Evolutionary conservation across 1,140 invertebrate species (phyloP), one percentile per base, ranked within the genome.

Genomic region (Aphaenogaster ashmeadi): DNA sequence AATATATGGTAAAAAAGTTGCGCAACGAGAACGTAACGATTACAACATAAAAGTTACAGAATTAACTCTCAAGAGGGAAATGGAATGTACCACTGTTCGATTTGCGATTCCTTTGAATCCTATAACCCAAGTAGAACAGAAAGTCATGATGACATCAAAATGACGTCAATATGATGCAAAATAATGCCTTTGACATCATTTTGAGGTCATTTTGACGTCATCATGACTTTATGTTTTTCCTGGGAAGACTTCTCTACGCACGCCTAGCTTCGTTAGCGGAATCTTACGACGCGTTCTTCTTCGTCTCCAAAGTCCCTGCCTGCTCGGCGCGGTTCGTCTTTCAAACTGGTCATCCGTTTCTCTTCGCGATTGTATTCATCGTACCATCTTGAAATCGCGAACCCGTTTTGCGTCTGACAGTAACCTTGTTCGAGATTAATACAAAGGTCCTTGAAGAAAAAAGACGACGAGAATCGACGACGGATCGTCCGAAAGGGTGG

Each of bases 301-400:
- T 75, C 36, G 11, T 75, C 54, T 58, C 18, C 56, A 13, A 38
- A 74, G 50, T 74, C 54, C 36, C 52, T 38, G 33, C 21, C 50
- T 54, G 72, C n/a, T 75, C 54, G 38, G 54, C 72, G 72, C 72
- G 54, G 58, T 60, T 77, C 38, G 52, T 41, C 36, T 36, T 72
- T 75, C 5, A 27, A 27, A 11, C 58, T 21, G 9, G 38, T 44
- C 72, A 27, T 36, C 27, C 27, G 27, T 27, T 27, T 27, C 27
- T 77, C 8, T 72, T 72, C 47, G 69, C 33, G 41, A 69, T 69
- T 41, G 41, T 33, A 33, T 44, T 18, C 66, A 21, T 27, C 44
- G 27, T 27, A 56, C 18, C 56, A 58, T 27, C 27, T 27, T 27
- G 27, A 79, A 13, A 81, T 71, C 9, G 33, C 62, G 60, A 54